Percentiles rank a stretch among this genome's conserved stretches.
These are phyloP conservation scores for Philhelius pedissequus DNA, from an alignment of 2,888 invertebrate species.

Conservation along the genomic window DNA sequence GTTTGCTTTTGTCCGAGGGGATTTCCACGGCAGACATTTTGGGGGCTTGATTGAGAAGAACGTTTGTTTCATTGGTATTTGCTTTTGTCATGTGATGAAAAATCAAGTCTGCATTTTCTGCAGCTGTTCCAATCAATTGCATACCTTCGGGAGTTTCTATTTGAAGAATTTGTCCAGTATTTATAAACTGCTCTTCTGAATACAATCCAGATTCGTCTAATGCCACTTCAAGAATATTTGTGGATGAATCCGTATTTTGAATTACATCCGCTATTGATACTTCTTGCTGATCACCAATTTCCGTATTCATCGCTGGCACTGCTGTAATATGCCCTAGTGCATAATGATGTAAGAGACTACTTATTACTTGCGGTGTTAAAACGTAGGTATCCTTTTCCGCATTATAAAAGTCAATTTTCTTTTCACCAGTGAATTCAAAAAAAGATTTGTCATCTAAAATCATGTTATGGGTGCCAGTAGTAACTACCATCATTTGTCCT, in stretches of 20 bases:
- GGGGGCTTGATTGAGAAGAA: constrained; percentile 86
- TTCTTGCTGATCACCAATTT: constrained; percentile 83
- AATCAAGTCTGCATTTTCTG: constrained; percentile 62
- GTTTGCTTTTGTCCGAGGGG: constrained; percentile 80
- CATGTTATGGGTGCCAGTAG: constrained; percentile 1
- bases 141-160: constrained; percentile 51
- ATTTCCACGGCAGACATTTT: constrained; percentile 90
- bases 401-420: constrained; percentile 10
- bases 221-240: constrained; percentile 40
- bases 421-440: constrained; percentile 14
- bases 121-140: constrained; percentile 37
- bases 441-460: constrained; percentile 22
- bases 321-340: constrained; percentile 76
- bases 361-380: constrained; percentile 11
- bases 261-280: constrained; percentile 53
- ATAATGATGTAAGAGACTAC: constrained; percentile 2
- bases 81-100: constrained; percentile 73
- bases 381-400: constrained; percentile 6
- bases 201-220: constrained; percentile 45
- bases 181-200: constrained; percentile 50
- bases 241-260: constrained; percentile 14
- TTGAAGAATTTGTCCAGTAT: constrained; percentile 42
- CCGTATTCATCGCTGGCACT: constrained; percentile 87
- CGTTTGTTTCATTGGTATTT: constrained; percentile 87
- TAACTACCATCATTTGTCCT: constrained; percentile 7